Evolutionary conservation across 2,888 invertebrate species (phyloP).

Genomic region (Acanthococcus lagerstroemiae): DNA sequence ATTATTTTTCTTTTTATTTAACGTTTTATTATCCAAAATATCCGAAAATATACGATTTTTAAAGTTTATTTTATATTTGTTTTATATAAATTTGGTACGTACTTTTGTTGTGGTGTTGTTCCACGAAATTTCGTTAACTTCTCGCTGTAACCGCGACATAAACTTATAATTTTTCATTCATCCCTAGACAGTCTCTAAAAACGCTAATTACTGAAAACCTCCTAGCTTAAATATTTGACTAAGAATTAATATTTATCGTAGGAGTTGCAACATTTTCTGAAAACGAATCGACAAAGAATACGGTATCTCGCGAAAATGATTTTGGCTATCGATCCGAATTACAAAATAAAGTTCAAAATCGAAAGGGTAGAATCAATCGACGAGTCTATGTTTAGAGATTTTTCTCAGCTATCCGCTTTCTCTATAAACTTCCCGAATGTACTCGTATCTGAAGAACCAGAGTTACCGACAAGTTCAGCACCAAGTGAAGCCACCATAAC

Average conservation of each 20-base stretch:
- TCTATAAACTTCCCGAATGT: conserved; percentile 9
- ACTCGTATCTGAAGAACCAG: conserved; percentile 10
- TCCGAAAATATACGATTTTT: conserved; percentile 14
- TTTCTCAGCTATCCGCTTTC: conserved; percentile 18
- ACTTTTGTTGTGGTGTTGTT: conserved; percentile 18
- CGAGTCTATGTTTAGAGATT: background rate
- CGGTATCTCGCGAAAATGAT: conserved; percentile 20
- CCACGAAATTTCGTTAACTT: conserved; percentile 1
- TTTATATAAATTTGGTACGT: background rate
- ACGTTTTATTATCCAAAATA: conserved; percentile 25
- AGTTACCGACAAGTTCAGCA: too few relatives aligned
- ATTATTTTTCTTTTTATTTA: conserved; percentile 6
- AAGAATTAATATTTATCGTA: conserved; percentile 4
- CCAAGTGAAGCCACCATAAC: too few relatives aligned
- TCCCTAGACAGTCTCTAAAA: too few relatives aligned
- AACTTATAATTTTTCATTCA: too few relatives aligned
- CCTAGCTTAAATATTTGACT: background rate
- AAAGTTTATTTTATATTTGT: conserved; percentile 1
- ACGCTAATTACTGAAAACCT: too few relatives aligned
- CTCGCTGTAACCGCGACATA: background rate
- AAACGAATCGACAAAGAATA: conserved; percentile 22
- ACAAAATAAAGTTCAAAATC: conserved; percentile 19
- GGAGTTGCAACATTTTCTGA: conserved; percentile 23
- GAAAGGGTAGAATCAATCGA: conserved; percentile 17
- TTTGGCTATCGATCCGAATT: conserved; percentile 20